Conservation (phyloP, 2,113 vertebrate species). For the Gasterosteus aculeatus region DNA sequence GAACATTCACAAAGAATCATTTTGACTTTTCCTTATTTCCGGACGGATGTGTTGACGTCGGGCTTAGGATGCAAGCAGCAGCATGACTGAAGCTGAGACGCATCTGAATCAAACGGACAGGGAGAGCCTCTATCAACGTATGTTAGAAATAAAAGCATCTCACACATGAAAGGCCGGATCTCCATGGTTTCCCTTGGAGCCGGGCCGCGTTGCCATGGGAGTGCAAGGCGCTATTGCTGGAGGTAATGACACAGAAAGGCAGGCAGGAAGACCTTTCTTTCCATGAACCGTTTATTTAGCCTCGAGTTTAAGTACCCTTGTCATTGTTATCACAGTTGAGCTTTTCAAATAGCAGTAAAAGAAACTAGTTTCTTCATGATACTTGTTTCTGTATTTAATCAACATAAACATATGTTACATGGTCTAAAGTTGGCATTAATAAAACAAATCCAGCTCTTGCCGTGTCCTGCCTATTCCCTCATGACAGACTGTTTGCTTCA, state of each 20-base stretch:
- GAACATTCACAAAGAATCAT: conserved; percentile 1
- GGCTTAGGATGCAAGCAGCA: conserved; percentile 40
- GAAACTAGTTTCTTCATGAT: neutral
- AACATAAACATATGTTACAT: neutral
- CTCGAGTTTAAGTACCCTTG: neutral
- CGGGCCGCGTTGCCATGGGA: conserved; percentile 80
- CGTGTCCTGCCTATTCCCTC: conserved; percentile 2
- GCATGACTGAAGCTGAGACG: conserved; percentile 44
- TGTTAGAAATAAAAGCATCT: conserved; percentile 78
- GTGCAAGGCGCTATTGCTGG: conserved; percentile 55
- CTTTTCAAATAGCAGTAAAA: neutral
- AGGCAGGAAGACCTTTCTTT: conserved; percentile 53
- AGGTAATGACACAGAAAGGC: conserved; percentile 46
- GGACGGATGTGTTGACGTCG: conserved; percentile 46
- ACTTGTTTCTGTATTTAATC: neutral
- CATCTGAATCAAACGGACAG: conserved; percentile 64
- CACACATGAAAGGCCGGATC: conserved; percentile 81
- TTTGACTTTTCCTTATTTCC: conserved; percentile 20
- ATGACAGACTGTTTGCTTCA: conserved; percentile 58
- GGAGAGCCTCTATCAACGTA: conserved; percentile 62
- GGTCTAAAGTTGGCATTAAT: conserved; percentile 11
- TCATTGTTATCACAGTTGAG: neutral
- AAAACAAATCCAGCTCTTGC: conserved; percentile 7
- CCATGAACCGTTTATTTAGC: conserved; percentile 21
- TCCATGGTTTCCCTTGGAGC: conserved; percentile 76